These are phyloP conservation scores for Sander lucioperca DNA, from an alignment of 2,113 vertebrate genomes.

Conservation along the genomic window DNA sequence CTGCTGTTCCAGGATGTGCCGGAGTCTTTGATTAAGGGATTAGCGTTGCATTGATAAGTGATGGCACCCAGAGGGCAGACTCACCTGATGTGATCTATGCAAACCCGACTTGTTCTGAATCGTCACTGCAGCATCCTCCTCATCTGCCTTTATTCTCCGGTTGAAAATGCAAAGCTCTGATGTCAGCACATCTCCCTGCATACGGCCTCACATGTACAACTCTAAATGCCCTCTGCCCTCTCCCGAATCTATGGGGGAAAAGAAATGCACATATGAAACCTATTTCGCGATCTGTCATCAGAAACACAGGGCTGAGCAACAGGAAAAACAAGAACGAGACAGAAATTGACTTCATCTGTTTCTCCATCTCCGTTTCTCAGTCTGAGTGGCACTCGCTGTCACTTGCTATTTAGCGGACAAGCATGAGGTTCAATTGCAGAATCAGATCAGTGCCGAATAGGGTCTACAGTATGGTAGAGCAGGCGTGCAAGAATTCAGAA, in stretches of 20 bases:
- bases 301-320: slow-evolving; percentile 49
- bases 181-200: slow-evolving; percentile 59
- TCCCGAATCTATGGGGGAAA: slow-evolving; percentile 22
- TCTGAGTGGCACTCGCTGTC: slow-evolving; percentile 75
- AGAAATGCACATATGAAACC: slow-evolving; percentile 69
- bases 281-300: slow-evolving; percentile 78
- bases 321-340: slow-evolving; percentile 52
- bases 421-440: slow-evolving; percentile 53
- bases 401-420: slow-evolving; percentile 65
- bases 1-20: slow-evolving; percentile 45
- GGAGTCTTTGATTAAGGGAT: slow-evolving; percentile 38
- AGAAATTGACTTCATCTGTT: slow-evolving; percentile 80
- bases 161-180: slow-evolving; percentile 60
- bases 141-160: slow-evolving; percentile 23
- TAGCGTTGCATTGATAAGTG: slow-evolving; percentile 24
- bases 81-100: slow-evolving; percentile 66
- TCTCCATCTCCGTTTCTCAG: slow-evolving; percentile 62
- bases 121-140: slow-evolving; percentile 49
- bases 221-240: slow-evolving; percentile 56
- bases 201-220: slow-evolving; percentile 49
- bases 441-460: slow-evolving; percentile 25
- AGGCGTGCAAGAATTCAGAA: slow-evolving; percentile 51
- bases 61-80: slow-evolving; percentile 32
- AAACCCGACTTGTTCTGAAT: slow-evolving; percentile 36
- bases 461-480: slow-evolving; percentile 19